These are phyloP conservation scores for Macquaria australasica DNA, from an alignment of 2,113 vertebrate species.

Conservation along the genomic window DNA sequence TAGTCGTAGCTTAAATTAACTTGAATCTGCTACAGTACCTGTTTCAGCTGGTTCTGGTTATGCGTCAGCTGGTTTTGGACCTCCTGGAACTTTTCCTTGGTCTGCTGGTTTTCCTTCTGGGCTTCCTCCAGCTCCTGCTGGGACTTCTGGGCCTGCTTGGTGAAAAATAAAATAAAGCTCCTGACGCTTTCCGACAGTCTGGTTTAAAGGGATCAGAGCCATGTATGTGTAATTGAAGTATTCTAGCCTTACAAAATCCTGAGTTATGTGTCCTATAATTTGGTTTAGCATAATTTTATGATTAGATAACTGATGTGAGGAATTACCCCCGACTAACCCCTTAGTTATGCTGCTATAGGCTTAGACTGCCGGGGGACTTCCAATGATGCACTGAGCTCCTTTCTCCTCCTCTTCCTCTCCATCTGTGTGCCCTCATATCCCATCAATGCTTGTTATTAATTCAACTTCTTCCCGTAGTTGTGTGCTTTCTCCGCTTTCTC, in stretches of 20 bases:
- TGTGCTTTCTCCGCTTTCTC: no score
- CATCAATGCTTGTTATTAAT: no score
- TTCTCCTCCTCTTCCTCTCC: no score
- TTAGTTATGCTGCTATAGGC: no score
- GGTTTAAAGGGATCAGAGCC: not conserved
- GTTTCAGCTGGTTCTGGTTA: conserved; percentile 67
- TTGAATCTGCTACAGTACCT: conserved; percentile 43
- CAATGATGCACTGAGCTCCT: no score
- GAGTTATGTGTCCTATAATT: not conserved
- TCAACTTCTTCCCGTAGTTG: no score
- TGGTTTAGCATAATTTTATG: not conserved
- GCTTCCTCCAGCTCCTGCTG: conserved; percentile 78
- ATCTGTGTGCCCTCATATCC: no score
- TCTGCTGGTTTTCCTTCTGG: conserved; percentile 76
- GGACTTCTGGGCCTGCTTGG: conserved; percentile 84
- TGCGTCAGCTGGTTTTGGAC: conserved; percentile 69
- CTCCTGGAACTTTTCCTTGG: conserved; percentile 71
- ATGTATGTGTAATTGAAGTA: no score
- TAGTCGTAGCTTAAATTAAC: not conserved
- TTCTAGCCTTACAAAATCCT: not conserved
- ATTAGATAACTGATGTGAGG: not conserved
- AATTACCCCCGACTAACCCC: no score
- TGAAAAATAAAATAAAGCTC: not conserved
- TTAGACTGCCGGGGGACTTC: no score
- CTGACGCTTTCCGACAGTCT: not conserved